Evolutionary conservation across 2,888 invertebrate genomes (phyloP), one percentile per base, ranked within the genome.

Genomic region (Abscondita cerata): DNA sequence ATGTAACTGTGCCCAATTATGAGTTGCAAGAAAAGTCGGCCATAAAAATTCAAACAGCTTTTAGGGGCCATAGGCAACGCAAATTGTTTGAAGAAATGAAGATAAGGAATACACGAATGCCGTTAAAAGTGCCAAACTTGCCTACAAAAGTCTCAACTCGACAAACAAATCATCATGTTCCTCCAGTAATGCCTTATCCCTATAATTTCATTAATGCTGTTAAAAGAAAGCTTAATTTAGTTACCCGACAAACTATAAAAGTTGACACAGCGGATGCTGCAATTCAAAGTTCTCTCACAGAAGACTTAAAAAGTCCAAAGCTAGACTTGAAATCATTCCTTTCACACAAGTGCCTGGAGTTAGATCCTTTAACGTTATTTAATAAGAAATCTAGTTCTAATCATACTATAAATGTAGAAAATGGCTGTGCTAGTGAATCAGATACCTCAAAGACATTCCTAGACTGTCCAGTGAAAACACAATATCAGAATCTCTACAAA

Each of bases 121-220:
- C n/a, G n/a, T n/a, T n/a, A n/a, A n/a, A n/a, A n/a, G n/a, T n/a
- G n/a, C n/a, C n/a, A n/a, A n/a, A n/a, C n/a, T n/a, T n/a, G n/a
- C n/a, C n/a, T n/a, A n/a, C n/a, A n/a, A n/a, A n/a, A n/a, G n/a
- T n/a, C n/a, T n/a, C n/a, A n/a, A n/a, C n/a, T n/a, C n/a, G n/a
- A n/a, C n/a, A n/a, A n/a, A n/a, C n/a, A n/a, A n/a, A 80, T 81
- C 67, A 83, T n/a, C 76, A 77, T 63, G 76, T 78, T 2, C 74
- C 77, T 1, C 64, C 80, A 9, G 75, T 81, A 3, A 76, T 82
- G 67, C 80, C 83, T 4, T 83, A 84, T 79, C 86, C 87, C 12
- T 86, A 85, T 67, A 86, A 86, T 70, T 86, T 87, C 70, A 84
- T 87, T 41, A 84, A 81, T 72, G 86, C 84, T 46, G 84, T 86